These are phyloP conservation scores for Ornithoptera alexandrae DNA, from an alignment of 2,888 invertebrate genomes.

Conservation along the genomic window DNA sequence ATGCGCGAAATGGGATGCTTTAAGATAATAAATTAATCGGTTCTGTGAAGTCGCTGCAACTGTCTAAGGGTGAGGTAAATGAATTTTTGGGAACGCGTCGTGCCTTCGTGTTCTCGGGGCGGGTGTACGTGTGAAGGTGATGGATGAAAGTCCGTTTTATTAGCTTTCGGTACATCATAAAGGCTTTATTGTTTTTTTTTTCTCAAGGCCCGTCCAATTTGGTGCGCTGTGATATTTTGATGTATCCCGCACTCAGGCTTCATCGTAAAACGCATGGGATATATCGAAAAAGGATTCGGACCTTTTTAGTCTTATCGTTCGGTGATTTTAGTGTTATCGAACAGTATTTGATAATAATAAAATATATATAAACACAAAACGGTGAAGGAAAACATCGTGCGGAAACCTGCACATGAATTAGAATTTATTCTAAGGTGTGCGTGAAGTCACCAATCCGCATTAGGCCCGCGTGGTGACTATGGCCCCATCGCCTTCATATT, in stretches of 20 bases:
- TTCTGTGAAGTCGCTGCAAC: slow-evolving; percentile 59
- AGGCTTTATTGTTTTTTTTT: not conserved
- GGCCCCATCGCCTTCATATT: too few species aligned
- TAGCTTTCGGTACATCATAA: slow-evolving; percentile 11
- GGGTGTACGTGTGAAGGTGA: slow-evolving; percentile 33
- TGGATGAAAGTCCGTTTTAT: slow-evolving; percentile 37
- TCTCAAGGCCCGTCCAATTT: not conserved
- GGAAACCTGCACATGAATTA: too few species aligned
- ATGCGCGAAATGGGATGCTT: slow-evolving; percentile 73
- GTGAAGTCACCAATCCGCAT: too few species aligned
- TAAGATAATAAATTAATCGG: slow-evolving; percentile 76
- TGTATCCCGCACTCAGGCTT: not conserved
- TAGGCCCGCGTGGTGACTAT: too few species aligned
- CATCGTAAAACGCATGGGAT: too few species aligned
- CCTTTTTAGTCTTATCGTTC: too few species aligned
- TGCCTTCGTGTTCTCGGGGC: slow-evolving; percentile 6
- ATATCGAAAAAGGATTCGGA: too few species aligned
- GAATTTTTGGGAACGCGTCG: slow-evolving; percentile 51
- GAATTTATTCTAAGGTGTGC: too few species aligned
- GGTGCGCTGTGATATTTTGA: not conserved
- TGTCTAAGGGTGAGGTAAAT: slow-evolving; percentile 45
- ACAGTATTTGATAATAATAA: too few species aligned
- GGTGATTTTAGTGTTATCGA: too few species aligned
- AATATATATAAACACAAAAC: too few species aligned
- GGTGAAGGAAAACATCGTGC: too few species aligned